Percentiles rank a stretch among this genome's conserved stretches.
Evolutionary conservation across 2,888 invertebrate species (phyloP).

Genomic region (Tanytarsus gracilentus): DNA sequence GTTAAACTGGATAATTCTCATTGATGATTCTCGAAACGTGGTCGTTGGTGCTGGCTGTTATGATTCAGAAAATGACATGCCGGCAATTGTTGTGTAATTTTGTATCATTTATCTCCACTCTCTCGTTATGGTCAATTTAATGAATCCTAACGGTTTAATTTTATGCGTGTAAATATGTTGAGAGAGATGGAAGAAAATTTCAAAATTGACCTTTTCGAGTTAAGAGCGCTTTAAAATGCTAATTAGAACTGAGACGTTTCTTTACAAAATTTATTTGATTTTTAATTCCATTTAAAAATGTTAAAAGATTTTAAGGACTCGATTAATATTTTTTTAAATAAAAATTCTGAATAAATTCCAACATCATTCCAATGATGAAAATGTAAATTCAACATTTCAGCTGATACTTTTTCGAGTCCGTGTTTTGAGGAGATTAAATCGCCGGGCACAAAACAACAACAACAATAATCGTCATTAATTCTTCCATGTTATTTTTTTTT

Average conservation of each 20-base stretch:
- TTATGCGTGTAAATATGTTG: not conserved
- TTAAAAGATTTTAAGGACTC: too few species aligned
- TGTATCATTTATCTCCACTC: not conserved
- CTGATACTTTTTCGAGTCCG: too few species aligned
- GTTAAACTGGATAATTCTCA: not conserved
- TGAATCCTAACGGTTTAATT: not conserved
- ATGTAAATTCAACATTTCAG: too few species aligned
- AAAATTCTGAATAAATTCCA: not conserved
- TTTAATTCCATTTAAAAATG: too few species aligned
- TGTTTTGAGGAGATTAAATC: conserved; percentile 19
- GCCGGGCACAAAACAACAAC: too few species aligned
- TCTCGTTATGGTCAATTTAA: not conserved
- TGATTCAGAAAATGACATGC: not conserved
- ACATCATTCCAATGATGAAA: not conserved
- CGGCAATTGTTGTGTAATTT: not conserved
- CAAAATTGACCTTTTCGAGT: not conserved
- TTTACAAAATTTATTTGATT: too few species aligned
- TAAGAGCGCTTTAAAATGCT: too few species aligned
- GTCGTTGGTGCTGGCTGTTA: not conserved
- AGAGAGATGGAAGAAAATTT: not conserved
- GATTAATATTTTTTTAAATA: too few species aligned
- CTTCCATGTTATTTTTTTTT: not conserved
- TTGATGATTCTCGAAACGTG: not conserved
- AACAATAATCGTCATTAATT: not conserved
- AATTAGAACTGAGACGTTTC: too few species aligned